Evolutionary conservation across 1,140 invertebrate species (phyloP).

Genomic region (Odontomachus brunneus): DNA sequence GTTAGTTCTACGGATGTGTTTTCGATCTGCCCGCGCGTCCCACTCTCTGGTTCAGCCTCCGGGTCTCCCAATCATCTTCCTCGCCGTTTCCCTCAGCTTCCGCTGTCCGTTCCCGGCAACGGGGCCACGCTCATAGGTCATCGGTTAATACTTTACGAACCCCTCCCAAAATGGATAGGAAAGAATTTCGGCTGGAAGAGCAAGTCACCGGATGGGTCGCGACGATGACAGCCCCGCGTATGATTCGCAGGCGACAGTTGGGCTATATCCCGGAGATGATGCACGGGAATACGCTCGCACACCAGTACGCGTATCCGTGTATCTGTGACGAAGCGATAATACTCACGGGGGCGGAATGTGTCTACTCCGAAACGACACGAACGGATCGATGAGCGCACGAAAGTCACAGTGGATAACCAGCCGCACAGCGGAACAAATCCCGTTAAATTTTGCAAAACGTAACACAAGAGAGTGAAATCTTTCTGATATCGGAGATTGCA

Average conservation of each 20-base stretch:
- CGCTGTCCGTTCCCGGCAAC: background rate
- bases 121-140: background rate
- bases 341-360: slow-evolving; percentile 21
- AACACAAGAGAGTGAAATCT: background rate
- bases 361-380: slow-evolving; percentile 26
- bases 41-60: background rate
- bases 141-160: slow-evolving; percentile 49
- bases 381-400: slow-evolving; percentile 38
- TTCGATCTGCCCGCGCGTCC: background rate
- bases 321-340: slow-evolving; percentile 53
- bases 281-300: slow-evolving; percentile 47
- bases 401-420: slow-evolving; percentile 32
- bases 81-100: background rate
- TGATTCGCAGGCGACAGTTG: slow-evolving; percentile 46
- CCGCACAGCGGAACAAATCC: slow-evolving; percentile 2
- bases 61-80: background rate
- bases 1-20: background rate
- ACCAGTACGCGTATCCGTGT: slow-evolving; percentile 23
- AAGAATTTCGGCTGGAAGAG: slow-evolving; percentile 34
- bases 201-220: slow-evolving; percentile 36
- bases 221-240: slow-evolving; percentile 27
- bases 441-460: background rate
- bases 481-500: background rate
- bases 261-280: slow-evolving; percentile 40
- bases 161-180: slow-evolving; percentile 4